Evolutionary conservation across 2,888 invertebrate genomes (phyloP), one percentile per base, ranked within the genome.

Genomic region (Lysandra bellargus): DNA sequence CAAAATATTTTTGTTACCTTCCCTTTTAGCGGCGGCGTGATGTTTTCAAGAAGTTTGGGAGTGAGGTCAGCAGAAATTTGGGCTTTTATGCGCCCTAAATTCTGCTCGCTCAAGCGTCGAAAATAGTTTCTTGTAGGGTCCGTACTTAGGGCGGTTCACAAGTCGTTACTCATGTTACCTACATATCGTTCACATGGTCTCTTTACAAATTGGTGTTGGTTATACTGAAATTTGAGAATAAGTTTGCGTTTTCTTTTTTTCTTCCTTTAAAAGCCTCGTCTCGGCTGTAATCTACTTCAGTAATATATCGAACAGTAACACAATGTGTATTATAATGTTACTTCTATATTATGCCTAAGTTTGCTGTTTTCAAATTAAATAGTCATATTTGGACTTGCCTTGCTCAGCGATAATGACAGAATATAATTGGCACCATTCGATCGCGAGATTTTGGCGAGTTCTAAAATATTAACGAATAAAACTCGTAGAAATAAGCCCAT

Each of bases 51-150:
- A 74, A 80, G 49, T 80, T 78, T 17, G 60, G 40, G 78, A 60
- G 78, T 78, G 78, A 73, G 80, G 78, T 78, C 74, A 74, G 80
- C 78, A 80, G 78, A 78, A 78, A 80, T 64, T 80, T 33, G 74
- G 80, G 73, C 78, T 74, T 75, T 75, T 78, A 80, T 64, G 78
- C 74, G 73, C 44, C 73, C 49, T 44, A 76, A 78, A 78, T 78
- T 78, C 74, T 60, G 53, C 57, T 74, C 80, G 79, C 80, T 80
- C 79, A 73, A 80, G 77, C 80, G 79, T 80, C 80, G 80, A 82
- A 80, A 80, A 53, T 80, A 82, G 81, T 82, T 82, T 44, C 9
- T 23, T 74, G 17, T 74, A 74, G 44, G 9, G 9, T 5, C 37
- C 23, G 73, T 74, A 74, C 40, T 73, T 73, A 40, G 73, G 17